Evolutionary conservation across 1,140 invertebrate species (phyloP), one percentile per base, ranked within the genome.

Genomic region (Saxidomus purpurata): DNA sequence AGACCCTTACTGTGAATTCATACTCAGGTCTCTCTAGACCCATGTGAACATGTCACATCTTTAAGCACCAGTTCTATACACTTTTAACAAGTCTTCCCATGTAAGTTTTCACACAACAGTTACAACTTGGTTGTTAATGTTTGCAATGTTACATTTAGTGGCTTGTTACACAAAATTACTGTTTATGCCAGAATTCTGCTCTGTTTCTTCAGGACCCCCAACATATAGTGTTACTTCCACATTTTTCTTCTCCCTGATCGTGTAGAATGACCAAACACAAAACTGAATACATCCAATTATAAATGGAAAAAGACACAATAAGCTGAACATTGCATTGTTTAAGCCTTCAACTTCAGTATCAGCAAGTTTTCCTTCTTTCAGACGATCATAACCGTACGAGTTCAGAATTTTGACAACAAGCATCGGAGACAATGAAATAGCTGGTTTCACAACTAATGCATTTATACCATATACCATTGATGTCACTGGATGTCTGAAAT

Each of bases 381-480:
- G 79, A n/a, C 90, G 43, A 55, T 92, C 84, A 71, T 95, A 95
- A 19, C 95, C 95, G 55, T 93, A 94, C 19, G 52, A 28, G 77
- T 94, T 95, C 13, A 96, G 89, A 19, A 96, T 86, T 22, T 90
- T 88, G 0, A 95, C 93, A 17, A 93, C 87, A 15, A 96, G 49
- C 93, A 96, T 94, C 2, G 95, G 95, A 1, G 93, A 91, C n/a
- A 96, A 76, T 19, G 94, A 95, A 13, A 92, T 92, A 22, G 95
- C 94, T 28, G 95, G 95, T 82, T 96, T 96, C 6, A 92, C 93
- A 74, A 96, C 92, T n/a, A 96, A 79, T 43, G 95, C 95, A 89
- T 96, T 96, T 4, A 92, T 94, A n/a, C 95, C 95, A 92, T 93
- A 96, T 31, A 96, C 92, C 91, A 95, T 94, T 13, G 95, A 95